Conservation (phyloP, 2,113 vertebrate species). For the Deroptyus accipitrinus region DNA sequence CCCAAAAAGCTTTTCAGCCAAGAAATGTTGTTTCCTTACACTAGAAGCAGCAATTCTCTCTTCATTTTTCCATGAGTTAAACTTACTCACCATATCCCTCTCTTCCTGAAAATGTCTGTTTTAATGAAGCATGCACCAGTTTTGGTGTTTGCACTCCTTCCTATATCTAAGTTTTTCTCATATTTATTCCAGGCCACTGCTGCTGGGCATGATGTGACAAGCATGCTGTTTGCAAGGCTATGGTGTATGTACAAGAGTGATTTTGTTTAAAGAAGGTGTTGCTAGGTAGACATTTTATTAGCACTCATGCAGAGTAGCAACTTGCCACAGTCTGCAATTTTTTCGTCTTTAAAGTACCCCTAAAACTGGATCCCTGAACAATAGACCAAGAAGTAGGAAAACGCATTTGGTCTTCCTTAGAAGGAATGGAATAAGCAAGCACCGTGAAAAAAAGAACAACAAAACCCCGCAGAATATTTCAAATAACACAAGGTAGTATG, state of each 20-base stretch:
- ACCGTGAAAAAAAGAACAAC: background rate
- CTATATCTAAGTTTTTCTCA: background rate
- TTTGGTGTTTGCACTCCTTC: background rate
- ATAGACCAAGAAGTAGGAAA: background rate
- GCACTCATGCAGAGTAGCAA: background rate
- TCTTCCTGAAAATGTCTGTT: background rate
- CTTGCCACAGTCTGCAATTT: background rate
- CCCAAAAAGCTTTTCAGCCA: background rate
- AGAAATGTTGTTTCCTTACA: background rate
- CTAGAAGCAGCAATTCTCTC: background rate
- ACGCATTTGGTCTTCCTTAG: background rate
- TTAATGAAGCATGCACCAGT: background rate
- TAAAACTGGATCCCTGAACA: background rate
- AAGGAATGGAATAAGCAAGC: background rate
- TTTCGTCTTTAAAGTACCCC: background rate
- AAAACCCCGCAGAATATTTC: background rate
- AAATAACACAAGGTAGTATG: background rate
- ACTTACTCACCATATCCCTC: background rate
- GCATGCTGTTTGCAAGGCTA: background rate
- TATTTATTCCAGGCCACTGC: background rate
- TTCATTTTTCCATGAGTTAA: background rate
- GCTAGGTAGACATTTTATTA: conserved; percentile 21
- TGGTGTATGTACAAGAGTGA: background rate
- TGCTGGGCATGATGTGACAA: conserved; percentile 8
- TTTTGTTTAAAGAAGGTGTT: conserved; percentile 15